Conservation (phyloP, 2,113 vertebrate genomes). For the Poicephalus gulielmi region DNA sequence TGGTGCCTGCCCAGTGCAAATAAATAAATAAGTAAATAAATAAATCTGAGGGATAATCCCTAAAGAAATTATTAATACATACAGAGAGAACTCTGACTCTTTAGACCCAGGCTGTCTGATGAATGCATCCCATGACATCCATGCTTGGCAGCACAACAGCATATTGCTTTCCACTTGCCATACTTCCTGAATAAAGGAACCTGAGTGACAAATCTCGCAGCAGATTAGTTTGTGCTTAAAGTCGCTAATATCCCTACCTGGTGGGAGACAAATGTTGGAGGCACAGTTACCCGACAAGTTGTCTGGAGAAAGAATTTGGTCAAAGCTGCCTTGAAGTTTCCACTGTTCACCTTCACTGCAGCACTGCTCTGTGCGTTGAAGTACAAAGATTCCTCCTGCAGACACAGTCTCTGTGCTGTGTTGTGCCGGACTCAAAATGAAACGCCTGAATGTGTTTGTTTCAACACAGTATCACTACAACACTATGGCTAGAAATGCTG, state of each 20-base stretch:
- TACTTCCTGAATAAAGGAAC: background rate
- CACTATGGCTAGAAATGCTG: background rate
- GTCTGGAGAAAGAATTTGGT: background rate
- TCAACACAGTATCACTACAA: background rate
- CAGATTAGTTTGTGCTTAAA: background rate
- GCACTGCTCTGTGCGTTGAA: fast-evolving
- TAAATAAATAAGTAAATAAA: background rate
- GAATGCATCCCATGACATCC: background rate
- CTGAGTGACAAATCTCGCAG: background rate
- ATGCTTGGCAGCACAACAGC: background rate
- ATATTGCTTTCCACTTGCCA: background rate
- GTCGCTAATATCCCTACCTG: background rate
- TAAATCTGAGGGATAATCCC: background rate
- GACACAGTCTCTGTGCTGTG: too few species aligned
- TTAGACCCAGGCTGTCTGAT: background rate
- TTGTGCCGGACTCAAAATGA: background rate
- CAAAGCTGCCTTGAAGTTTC: background rate
- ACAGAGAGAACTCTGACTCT: background rate
- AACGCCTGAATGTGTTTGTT: background rate
- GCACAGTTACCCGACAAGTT: background rate
- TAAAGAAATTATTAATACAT: background rate
- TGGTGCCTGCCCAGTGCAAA: background rate
- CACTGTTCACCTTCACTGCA: background rate
- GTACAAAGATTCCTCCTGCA: background rate
- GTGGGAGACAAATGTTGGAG: background rate